Base-by-base conservation (phyloP, 2,797 vertebrate species). In the Ispidina lecontei region DNA sequence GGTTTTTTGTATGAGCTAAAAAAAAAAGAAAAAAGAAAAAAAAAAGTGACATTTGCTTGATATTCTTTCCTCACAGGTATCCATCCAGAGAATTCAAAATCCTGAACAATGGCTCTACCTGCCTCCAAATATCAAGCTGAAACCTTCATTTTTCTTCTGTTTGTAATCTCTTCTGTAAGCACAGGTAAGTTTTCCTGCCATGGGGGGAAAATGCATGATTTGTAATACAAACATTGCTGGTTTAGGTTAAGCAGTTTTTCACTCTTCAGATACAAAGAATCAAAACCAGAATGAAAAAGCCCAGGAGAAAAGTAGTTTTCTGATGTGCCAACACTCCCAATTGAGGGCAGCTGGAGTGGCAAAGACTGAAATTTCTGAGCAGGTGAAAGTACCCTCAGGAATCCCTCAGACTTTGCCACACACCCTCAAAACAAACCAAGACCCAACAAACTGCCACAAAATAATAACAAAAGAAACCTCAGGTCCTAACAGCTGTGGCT, bases 401-500 rank as follows among this genome's bases (percentile, higher is more conserved):
- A 68, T 90, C 59, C 47, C 43, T 76, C 58, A 54, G 72, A 19
- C 41, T 47, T 59, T 83, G 51, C 82, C 69, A 64, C 3, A 2
- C 1, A 2, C 22, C 47, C 54, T 79, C 49, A 84, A 89, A 87
- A 39, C 67, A 82, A 80, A 58, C 47, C 37, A 21, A 60, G 74
- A 68, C 43, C 49, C 41, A 76, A n/a, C 16, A 52, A 60, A 43
- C 26, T 70, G n/a, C 62, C 62, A 13, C 74, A 65, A 69, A 65
- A 62, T 90, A 93, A 84, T 35, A 91, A 71, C 64, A 58, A 64
- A 51, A 52, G 68, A 93, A 93, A 84, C 80, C 86, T 89, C 89
- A 89, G 39, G 7, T 31, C 46, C 35, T 64, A 64, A 44, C 8
- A 49, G n/a, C 33, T 64, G 64, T 47, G 60, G 46, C 81, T 69